These are phyloP conservation scores for Caenorhabditis angaria DNA, from an alignment of 2,888 invertebrate genomes.

Conservation along the genomic window DNA sequence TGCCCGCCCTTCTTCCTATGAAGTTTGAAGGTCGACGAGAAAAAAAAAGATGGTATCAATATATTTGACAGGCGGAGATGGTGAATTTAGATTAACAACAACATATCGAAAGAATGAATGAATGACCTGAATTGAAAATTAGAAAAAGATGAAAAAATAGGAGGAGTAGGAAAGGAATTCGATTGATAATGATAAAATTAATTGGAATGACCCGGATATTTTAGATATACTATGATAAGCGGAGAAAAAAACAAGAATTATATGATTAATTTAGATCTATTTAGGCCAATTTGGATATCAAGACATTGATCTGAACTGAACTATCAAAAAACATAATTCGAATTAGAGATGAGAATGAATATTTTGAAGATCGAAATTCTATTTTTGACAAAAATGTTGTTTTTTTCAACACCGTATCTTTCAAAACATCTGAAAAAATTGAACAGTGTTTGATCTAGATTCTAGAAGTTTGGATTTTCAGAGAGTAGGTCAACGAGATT, in stretches of 20 bases:
- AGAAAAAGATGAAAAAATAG: neutral
- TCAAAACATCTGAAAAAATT: too few species aligned
- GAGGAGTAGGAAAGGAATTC: neutral
- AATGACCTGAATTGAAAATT: neutral
- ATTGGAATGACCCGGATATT: constrained; percentile 1
- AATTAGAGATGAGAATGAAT: too few species aligned
- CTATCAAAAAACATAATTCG: too few species aligned
- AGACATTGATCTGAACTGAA: too few species aligned
- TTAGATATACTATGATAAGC: constrained; percentile 1
- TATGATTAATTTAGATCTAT: neutral
- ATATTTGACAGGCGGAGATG: neutral
- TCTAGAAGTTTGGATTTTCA: too few species aligned
- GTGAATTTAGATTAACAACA: neutral
- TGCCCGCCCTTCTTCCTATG: neutral
- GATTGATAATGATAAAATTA: constrained; percentile 4
- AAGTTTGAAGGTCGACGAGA: neutral
- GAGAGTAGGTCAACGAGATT: too few species aligned
- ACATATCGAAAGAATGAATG: neutral
- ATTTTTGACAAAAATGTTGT: neutral
- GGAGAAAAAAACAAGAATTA: neutral
- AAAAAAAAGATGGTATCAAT: neutral
- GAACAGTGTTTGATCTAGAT: too few species aligned
- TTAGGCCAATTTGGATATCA: neutral
- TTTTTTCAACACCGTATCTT: neutral
- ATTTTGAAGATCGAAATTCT: neutral